These are phyloP conservation scores for Nemotelus pantherinus DNA, from an alignment of 2,888 invertebrate species.

Conservation along the genomic window DNA sequence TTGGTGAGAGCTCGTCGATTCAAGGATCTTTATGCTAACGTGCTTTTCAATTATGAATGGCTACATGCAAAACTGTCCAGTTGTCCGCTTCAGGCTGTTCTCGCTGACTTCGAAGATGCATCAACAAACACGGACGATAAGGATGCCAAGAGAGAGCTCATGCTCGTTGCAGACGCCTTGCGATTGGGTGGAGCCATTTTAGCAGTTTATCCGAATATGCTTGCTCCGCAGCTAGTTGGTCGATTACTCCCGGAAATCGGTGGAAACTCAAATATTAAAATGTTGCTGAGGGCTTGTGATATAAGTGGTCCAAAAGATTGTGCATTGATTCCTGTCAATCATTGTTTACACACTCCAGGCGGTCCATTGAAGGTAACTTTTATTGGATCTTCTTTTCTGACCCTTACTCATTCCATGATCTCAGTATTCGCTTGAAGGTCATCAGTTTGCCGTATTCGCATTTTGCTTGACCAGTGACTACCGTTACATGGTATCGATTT, in stretches of 20 bases:
- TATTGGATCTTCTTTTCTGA: neutral
- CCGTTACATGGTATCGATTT: slow-evolving; percentile 94
- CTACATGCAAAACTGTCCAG: slow-evolving; percentile 94
- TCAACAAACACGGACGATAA: slow-evolving; percentile 82
- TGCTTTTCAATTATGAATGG: slow-evolving; percentile 98
- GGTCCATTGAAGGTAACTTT: slow-evolving; percentile 87
- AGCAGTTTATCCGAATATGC: slow-evolving; percentile 92
- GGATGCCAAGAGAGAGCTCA: slow-evolving; percentile 79
- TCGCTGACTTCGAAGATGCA: slow-evolving; percentile 96
- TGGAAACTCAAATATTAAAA: slow-evolving; percentile 81
- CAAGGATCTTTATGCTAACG: slow-evolving; percentile 88
- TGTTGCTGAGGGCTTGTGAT: slow-evolving; percentile 90
- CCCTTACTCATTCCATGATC: neutral
- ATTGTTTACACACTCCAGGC: slow-evolving; percentile 98
- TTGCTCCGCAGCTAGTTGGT: slow-evolving; percentile 93
- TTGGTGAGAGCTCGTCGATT: slow-evolving; percentile 90
- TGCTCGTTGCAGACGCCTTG: slow-evolving; percentile 92
- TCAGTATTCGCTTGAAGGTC: slow-evolving; percentile 95
- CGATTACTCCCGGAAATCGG: slow-evolving; percentile 92
- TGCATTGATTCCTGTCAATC: slow-evolving; percentile 90
- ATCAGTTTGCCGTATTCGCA: slow-evolving; percentile 96
- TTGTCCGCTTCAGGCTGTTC: slow-evolving; percentile 92
- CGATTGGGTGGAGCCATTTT: slow-evolving; percentile 94
- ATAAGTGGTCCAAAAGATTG: slow-evolving; percentile 88
- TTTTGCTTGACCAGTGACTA: slow-evolving; percentile 89